Percentiles rank a stretch among this genome's conserved stretches.
Evolutionary conservation across 2,113 vertebrate genomes (phyloP).

Genomic region (Greenwoodochromis staneri): DNA sequence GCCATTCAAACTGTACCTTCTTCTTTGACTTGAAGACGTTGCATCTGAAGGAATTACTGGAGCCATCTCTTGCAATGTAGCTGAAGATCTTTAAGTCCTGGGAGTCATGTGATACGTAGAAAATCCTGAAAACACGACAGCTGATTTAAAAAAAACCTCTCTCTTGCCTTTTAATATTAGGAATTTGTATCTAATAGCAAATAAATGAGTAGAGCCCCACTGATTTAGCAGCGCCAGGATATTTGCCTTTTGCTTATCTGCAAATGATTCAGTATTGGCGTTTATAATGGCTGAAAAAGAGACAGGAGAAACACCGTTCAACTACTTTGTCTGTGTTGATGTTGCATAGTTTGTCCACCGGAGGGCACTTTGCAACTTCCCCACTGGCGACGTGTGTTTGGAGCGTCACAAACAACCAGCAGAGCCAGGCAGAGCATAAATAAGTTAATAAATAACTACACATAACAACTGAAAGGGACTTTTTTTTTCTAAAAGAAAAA

Average conservation of each 20-base stretch:
- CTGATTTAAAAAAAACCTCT: not conserved
- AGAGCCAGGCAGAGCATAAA: not conserved
- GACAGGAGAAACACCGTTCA: not conserved
- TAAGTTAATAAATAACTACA: not conserved
- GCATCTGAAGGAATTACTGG: slow-evolving; percentile 80
- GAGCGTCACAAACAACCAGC: not conserved
- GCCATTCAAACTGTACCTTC: slow-evolving; percentile 64
- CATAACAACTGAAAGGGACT: not conserved
- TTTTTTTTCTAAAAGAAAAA: not conserved
- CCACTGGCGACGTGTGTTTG: rapidly evolving
- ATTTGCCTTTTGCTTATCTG: not conserved
- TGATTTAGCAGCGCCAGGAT: not conserved
- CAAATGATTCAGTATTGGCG: not conserved
- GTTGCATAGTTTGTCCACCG: not conserved
- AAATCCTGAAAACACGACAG: slow-evolving; percentile 71
- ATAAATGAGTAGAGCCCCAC: not conserved
- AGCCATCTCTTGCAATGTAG: slow-evolving; percentile 78
- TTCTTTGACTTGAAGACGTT: slow-evolving; percentile 88
- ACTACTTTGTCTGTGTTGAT: not conserved
- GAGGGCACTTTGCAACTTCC: not conserved
- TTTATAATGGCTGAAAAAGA: not conserved
- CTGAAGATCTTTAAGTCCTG: slow-evolving; percentile 85
- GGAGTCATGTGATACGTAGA: slow-evolving; percentile 80
- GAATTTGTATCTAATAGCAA: not conserved
- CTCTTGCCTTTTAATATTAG: not conserved